Evolutionary conservation across 2,113 vertebrate species (phyloP).

Genomic region (Cynoglossus semilaevis): DNA sequence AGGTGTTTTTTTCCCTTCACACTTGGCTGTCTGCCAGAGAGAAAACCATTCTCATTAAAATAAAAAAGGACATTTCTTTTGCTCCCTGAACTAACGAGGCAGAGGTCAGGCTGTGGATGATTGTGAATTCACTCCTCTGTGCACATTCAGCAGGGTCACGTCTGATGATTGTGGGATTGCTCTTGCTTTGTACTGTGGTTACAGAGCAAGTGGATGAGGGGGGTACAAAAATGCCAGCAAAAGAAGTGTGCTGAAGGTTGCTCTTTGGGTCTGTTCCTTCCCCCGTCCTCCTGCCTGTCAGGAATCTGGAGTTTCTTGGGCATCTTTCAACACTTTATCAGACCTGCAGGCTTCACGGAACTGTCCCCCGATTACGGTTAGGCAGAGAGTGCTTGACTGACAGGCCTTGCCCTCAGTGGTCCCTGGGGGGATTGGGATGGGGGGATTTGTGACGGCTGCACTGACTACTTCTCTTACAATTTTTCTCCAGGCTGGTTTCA

Average conservation of each 20-base stretch:
- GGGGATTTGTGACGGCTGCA: slow-evolving; percentile 72
- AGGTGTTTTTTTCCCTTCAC: slow-evolving; percentile 45
- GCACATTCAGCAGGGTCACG: slow-evolving; percentile 25
- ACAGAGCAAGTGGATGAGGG: slow-evolving; percentile 8
- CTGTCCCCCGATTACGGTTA: slow-evolving; percentile 74
- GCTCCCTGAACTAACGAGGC: slow-evolving; percentile 64
- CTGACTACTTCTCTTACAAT: slow-evolving; percentile 74
- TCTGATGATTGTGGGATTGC: slow-evolving; percentile 28
- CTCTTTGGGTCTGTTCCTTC: slow-evolving; percentile 57
- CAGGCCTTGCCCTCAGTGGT: slow-evolving; percentile 70
- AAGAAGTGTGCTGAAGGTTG: slow-evolving; percentile 13
- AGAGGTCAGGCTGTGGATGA: slow-evolving; percentile 54
- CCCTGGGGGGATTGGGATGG: slow-evolving; percentile 57
- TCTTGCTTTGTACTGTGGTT: slow-evolving; percentile 1
- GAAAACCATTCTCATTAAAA: slow-evolving; percentile 70
- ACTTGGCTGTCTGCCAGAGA: slow-evolving; percentile 54
- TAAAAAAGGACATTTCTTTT: slow-evolving; percentile 58
- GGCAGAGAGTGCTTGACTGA: slow-evolving; percentile 72
- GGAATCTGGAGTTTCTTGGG: slow-evolving; percentile 60
- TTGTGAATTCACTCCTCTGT: slow-evolving; percentile 49
- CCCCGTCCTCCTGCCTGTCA: slow-evolving; percentile 38
- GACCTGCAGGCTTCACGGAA: slow-evolving; percentile 66
- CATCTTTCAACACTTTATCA: slow-evolving; percentile 69
- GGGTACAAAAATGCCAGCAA: slow-evolving; percentile 31
- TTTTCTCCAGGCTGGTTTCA: slow-evolving; percentile 70